These are phyloP conservation scores for Heteromyza rotundicornis DNA, from an alignment of 2,888 invertebrate species.

Conservation along the genomic window DNA sequence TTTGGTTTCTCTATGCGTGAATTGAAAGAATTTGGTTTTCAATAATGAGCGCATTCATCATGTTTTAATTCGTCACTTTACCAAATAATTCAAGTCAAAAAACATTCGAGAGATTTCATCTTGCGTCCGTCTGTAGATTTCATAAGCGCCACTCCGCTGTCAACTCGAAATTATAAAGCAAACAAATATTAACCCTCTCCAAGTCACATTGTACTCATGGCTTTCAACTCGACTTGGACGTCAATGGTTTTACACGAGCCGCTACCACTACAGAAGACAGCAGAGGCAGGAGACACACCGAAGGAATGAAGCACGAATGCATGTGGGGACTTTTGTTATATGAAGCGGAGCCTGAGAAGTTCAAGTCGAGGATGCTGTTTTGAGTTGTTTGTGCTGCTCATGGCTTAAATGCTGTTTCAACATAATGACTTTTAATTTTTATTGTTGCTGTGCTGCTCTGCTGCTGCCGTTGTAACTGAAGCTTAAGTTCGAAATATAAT, in stretches of 20 bases:
- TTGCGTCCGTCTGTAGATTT: slow-evolving; percentile 29
- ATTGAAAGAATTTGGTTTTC: background rate
- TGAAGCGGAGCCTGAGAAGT: background rate
- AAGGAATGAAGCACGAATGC: too few species aligned
- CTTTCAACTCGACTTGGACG: background rate
- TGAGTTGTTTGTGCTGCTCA: too few species aligned
- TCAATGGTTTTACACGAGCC: background rate
- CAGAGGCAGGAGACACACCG: background rate
- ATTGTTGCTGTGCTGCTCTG: slow-evolving; percentile 41
- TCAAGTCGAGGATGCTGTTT: background rate
- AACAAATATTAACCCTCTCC: slow-evolving; percentile 62
- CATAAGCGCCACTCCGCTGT: slow-evolving; percentile 62
- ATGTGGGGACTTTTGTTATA: too few species aligned
- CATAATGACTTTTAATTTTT: slow-evolving; percentile 56
- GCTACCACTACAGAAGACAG: background rate
- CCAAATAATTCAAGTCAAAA: slow-evolving; percentile 1
- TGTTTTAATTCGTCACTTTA: background rate
- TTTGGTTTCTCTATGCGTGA: too few species aligned
- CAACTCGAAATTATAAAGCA: slow-evolving; percentile 61
- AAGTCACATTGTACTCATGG: slow-evolving; percentile 31
- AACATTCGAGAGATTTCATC: background rate
- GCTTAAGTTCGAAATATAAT: slow-evolving; percentile 56
- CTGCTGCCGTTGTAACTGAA: slow-evolving; percentile 32
- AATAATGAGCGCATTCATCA: background rate
- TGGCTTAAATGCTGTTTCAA: slow-evolving; percentile 54